phyloP scores from a whole-genome alignment of 1,140 invertebrate genomes.

The Anastrepha obliqua region DNA sequence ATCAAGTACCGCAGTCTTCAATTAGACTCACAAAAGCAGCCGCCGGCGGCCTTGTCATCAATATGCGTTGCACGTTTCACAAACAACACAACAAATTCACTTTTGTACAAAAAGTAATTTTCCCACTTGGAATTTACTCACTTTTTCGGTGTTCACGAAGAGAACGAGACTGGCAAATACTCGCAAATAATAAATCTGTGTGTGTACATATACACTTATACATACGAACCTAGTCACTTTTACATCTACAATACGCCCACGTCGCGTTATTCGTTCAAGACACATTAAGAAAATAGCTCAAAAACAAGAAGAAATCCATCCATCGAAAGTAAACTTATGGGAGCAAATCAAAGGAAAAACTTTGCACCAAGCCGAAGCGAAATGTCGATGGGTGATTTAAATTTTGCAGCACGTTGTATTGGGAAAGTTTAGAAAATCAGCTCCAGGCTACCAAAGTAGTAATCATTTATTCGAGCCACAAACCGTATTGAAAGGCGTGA shows the following conservation, averaged over 20 bases:
- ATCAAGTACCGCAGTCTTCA: slow-evolving; percentile 16
- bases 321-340: background rate
- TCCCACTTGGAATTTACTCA: slow-evolving; percentile 28
- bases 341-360: slow-evolving; percentile 25
- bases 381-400: background rate
- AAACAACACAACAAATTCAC: slow-evolving; percentile 39
- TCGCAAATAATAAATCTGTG: too few relatives aligned
- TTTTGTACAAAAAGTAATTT: slow-evolving; percentile 25
- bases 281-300: background rate
- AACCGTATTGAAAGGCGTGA: background rate
- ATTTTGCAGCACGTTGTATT: slow-evolving; percentile 26
- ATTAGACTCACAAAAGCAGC: background rate
- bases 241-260: background rate
- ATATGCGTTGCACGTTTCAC: slow-evolving; percentile 31
- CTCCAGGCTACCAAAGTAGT: slow-evolving; percentile 13
- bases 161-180: background rate
- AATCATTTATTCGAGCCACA: slow-evolving; percentile 39
- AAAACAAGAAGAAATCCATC: background rate
- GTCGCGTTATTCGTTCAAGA: background rate
- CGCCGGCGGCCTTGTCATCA: slow-evolving; percentile 16
- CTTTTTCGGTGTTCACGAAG: background rate
- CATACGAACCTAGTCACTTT: too few relatives aligned
- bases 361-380: background rate
- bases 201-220: too few relatives aligned
- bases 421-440: slow-evolving; percentile 21